A percentile compares a stretch with the other conserved stretches of the same genome.
Evolutionary conservation across 2,888 invertebrate species (phyloP).

Genomic region (Thyatira batis): DNA sequence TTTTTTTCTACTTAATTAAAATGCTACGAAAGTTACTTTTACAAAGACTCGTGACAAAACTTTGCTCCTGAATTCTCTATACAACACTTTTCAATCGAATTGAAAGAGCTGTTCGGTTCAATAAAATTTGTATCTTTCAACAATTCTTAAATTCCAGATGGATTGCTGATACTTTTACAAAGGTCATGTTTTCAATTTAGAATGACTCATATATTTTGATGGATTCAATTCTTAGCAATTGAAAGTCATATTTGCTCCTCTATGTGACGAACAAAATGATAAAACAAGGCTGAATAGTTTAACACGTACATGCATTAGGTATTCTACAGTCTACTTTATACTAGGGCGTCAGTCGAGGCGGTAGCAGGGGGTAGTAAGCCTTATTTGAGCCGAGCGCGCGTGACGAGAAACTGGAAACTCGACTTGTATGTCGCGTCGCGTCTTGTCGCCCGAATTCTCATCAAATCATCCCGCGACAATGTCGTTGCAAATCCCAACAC

Average conservation of each 20-base stretch:
- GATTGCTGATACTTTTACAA: no score
- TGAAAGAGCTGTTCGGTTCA: no score
- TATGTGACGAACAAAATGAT: conserved; percentile 18
- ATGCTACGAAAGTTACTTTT: conserved; percentile 9
- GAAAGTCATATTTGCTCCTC: not conserved
- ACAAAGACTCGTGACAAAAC: conserved; percentile 1
- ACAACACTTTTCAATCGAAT: no score
- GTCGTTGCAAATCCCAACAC: conserved; percentile 75
- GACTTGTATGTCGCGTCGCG: conserved; percentile 69
- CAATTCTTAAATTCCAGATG: no score
- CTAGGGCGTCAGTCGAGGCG: conserved; percentile 59
- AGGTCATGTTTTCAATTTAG: no score
- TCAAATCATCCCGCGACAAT: conserved; percentile 78
- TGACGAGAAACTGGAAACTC: conserved; percentile 78
- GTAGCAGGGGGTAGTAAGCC: conserved; percentile 72
- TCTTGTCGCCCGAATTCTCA: conserved; percentile 75
- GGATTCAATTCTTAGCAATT: no score
- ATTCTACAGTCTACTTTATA: conserved; percentile 72
- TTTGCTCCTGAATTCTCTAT: no score
- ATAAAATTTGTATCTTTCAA: no score
- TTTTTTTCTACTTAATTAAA: not conserved
- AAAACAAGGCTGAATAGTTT: conserved; percentile 42
- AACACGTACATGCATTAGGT: conserved; percentile 65
- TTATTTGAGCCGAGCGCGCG: conserved; percentile 78
- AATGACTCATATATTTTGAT: no score